phyloP scores from a whole-genome alignment of 2,888 invertebrate species.

The Caenorhabditis sp. region DNA sequence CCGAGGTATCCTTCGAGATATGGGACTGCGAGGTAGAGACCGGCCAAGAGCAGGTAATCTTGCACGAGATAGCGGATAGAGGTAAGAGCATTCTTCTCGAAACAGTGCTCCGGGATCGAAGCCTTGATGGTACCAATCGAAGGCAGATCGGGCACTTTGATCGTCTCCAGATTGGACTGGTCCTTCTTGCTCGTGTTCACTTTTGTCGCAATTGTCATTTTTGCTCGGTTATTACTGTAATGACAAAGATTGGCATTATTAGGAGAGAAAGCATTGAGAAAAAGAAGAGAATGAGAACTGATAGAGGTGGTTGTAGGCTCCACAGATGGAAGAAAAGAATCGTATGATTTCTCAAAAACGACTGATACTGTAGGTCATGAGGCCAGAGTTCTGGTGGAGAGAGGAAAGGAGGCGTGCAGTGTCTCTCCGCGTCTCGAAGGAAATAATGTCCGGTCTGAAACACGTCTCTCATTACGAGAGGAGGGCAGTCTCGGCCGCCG shows the following conservation, averaged over 20 bases:
- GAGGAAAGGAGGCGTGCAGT: background rate
- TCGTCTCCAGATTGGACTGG: conserved; percentile 26
- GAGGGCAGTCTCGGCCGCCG: background rate
- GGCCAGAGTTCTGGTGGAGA: background rate
- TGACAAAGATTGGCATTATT: background rate
- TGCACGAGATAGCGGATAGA: conserved; percentile 72
- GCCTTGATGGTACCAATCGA: conserved; percentile 71
- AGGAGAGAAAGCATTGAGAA: background rate
- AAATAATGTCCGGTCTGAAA: background rate
- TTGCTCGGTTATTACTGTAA: conserved; percentile 33
- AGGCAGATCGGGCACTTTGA: conserved; percentile 66
- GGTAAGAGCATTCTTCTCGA: conserved; percentile 71
- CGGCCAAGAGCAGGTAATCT: conserved; percentile 69
- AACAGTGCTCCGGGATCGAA: conserved; percentile 76
- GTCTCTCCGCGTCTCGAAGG: background rate
- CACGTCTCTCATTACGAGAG: background rate
- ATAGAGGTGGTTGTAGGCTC: conserved; percentile 3
- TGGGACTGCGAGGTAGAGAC: conserved; percentile 69
- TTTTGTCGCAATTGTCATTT: conserved; percentile 58
- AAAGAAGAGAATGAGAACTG: background rate
- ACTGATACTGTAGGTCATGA: too few species aligned
- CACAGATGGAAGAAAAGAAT: background rate
- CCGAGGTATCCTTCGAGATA: conserved; percentile 71
- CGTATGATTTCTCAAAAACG: too few species aligned
- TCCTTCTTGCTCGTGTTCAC: conserved; percentile 56